These are phyloP conservation scores for Pterostichus niger DNA, from an alignment of 2,888 invertebrate species.

Conservation along the genomic window DNA sequence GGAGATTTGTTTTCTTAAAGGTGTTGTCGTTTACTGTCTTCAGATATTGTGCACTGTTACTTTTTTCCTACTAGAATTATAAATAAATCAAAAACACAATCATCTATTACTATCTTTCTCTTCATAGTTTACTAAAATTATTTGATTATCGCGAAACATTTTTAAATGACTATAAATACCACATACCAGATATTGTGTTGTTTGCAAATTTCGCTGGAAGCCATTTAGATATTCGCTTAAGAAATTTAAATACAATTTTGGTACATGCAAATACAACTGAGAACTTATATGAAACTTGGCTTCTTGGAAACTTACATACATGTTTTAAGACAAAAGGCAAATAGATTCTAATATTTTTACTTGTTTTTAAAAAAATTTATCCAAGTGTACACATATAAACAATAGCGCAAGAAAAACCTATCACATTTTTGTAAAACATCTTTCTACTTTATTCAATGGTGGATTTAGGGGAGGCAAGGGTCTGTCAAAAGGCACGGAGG, in stretches of 20 bases:
- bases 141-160: background rate
- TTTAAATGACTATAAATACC: background rate
- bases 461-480: too few species aligned
- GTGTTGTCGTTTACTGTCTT: slow-evolving; percentile 69
- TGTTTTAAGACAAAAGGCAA: slow-evolving; percentile 55
- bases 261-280: slow-evolving; percentile 73
- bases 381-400: background rate
- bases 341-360: slow-evolving; percentile 48
- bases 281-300: slow-evolving; percentile 32
- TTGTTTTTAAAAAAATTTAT: slow-evolving; percentile 7
- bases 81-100: background rate
- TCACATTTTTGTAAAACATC: background rate
- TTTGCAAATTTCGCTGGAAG: slow-evolving; percentile 59
- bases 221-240: slow-evolving; percentile 26
- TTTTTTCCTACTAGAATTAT: background rate
- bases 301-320: slow-evolving; percentile 38
- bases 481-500: too few species aligned
- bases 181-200: slow-evolving; percentile 23
- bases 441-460: too few species aligned
- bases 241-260: slow-evolving; percentile 76
- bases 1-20: slow-evolving; percentile 74
- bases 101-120: background rate
- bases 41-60: background rate
- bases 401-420: background rate
- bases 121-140: too few species aligned